Percentiles rank a stretch among this genome's conserved stretches.
These are phyloP conservation scores for Pogoniulus pusillus DNA, from an alignment of 2,797 vertebrate species.

Conservation along the genomic window DNA sequence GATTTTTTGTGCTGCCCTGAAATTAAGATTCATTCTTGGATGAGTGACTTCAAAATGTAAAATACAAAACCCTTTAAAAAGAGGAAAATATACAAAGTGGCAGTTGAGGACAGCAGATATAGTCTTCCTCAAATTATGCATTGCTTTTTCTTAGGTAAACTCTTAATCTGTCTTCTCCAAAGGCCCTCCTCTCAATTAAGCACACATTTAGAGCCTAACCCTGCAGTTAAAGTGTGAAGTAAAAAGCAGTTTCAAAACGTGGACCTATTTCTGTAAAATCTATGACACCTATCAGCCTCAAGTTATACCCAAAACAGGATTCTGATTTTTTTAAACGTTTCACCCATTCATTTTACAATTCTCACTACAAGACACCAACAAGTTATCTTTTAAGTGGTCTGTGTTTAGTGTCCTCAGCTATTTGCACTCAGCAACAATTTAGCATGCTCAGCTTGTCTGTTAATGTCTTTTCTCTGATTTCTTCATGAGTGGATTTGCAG, in stretches of 20 bases:
- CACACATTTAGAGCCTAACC: background rate
- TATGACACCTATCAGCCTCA: background rate
- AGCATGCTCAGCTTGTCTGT: background rate
- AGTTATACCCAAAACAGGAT: background rate
- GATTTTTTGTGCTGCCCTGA: background rate
- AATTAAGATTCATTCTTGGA: constrained; percentile 3
- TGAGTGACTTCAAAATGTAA: background rate
- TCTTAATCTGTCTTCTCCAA: constrained; percentile 3
- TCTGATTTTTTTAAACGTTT: background rate
- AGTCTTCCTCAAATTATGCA: background rate
- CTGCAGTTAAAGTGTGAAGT: no score
- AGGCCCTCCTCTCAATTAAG: background rate
- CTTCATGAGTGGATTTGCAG: background rate
- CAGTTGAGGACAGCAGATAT: background rate
- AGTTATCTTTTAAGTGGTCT: background rate
- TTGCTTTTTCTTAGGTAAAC: background rate
- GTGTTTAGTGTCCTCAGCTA: background rate
- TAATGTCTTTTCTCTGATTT: background rate
- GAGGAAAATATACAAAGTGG: background rate
- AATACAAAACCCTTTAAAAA: background rate
- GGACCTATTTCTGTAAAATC: background rate
- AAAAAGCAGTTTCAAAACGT: background rate
- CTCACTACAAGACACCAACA: background rate
- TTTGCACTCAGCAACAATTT: background rate
- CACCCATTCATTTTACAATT: background rate